These are phyloP conservation scores for Hepsetus odoe DNA, from an alignment of 2,113 vertebrate genomes.

Conservation along the genomic window DNA sequence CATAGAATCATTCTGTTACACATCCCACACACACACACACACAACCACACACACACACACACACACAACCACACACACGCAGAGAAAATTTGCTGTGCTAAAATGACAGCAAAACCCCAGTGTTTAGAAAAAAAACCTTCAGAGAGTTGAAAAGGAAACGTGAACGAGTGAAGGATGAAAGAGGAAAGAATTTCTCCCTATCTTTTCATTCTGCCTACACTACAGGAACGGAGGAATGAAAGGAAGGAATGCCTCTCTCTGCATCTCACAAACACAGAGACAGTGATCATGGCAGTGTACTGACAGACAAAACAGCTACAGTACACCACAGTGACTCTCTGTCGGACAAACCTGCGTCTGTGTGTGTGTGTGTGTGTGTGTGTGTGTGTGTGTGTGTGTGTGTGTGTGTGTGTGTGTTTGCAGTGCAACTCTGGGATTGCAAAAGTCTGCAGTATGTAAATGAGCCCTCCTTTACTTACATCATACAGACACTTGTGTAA, in stretches of 20 bases:
- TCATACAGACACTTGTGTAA: no score
- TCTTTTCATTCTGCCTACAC: background rate
- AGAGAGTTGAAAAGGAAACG: slow-evolving; percentile 11
- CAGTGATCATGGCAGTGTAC: background rate
- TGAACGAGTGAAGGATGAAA: slow-evolving; percentile 44
- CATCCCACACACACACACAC: no score
- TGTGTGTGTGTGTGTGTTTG: slow-evolving; percentile 21
- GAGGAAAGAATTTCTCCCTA: background rate
- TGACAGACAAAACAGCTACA: background rate
- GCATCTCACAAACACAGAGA: background rate
- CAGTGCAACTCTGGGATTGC: no score
- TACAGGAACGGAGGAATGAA: no score
- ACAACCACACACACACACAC: no score
- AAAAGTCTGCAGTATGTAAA: no score
- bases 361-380: background rate
- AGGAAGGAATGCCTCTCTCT: no score
- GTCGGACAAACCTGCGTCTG: background rate
- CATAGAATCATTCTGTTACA: background rate
- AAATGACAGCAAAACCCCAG: slow-evolving; percentile 11
- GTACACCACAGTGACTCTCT: background rate
- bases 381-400: slow-evolving; percentile 14
- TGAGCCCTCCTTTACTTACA: no score
- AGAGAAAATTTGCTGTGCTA: slow-evolving; percentile 7
- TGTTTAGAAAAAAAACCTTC: slow-evolving; percentile 29
- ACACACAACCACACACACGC: no score